A percentile compares a stretch with the other conserved stretches of the same genome.
phyloP scores from a whole-genome alignment of 92 coral and sea anemone genomes.

The Paramuricea clavata region DNA sequence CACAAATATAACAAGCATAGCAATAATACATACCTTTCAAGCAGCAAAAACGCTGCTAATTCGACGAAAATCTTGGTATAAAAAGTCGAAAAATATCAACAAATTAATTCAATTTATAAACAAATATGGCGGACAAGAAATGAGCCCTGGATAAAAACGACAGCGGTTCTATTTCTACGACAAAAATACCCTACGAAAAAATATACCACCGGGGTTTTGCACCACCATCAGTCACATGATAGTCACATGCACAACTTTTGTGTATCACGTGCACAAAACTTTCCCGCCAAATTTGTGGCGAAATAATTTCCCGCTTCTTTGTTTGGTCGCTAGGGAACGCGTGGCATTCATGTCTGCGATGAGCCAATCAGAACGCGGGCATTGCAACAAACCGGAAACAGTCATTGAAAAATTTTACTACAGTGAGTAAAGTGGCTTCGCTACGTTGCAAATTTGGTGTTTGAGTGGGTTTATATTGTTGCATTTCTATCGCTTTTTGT shows the following conservation, averaged over 20 bases:
- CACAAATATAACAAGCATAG: neutral
- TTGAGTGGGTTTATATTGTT: neutral
- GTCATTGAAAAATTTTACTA: conserved; percentile 32
- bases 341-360: neutral
- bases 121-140: conserved; percentile 44
- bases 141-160: neutral
- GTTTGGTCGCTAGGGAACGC: conserved; percentile 7
- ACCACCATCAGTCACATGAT: neutral
- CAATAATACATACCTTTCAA: neutral
- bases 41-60: conserved; percentile 6
- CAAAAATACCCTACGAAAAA: neutral
- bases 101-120: neutral
- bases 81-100: neutral
- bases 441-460: conserved; percentile 4
- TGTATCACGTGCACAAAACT: neutral
- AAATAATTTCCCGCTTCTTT: neutral
- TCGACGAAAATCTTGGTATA: neutral
- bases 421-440: neutral
- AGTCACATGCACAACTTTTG: neutral
- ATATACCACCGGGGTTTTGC: neutral
- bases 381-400: conserved; percentile 20
- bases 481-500: neutral
- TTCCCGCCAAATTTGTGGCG: conserved; percentile 43
- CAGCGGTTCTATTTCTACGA: neutral
- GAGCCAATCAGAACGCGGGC: conserved; percentile 33